These are phyloP conservation scores for Poeciliopsis infans DNA, from an alignment of 2,797 vertebrate genomes.

Conservation along the genomic window DNA sequence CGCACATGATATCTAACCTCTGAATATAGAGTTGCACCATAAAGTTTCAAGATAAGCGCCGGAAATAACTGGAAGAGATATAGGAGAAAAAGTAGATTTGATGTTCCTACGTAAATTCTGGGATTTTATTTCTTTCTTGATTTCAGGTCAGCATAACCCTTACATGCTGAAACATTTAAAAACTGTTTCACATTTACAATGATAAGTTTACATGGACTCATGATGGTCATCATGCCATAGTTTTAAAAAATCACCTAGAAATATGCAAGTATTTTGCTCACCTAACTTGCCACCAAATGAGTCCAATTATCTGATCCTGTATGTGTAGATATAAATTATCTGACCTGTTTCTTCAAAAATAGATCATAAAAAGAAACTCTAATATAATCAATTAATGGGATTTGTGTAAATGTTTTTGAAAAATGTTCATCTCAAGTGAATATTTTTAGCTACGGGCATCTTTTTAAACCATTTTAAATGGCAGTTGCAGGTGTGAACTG, in stretches of 20 bases:
- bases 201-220: neutral
- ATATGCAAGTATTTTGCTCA: neutral
- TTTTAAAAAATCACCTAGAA: neutral
- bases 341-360: neutral
- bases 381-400: neutral
- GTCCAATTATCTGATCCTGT: too few species aligned
- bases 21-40: neutral
- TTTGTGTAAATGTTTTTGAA: neutral
- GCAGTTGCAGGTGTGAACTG: neutral
- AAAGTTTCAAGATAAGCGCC: constrained; percentile 55
- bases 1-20: neutral
- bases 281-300: neutral
- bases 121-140: neutral
- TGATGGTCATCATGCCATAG: neutral
- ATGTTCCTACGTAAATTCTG: neutral
- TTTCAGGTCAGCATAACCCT: neutral
- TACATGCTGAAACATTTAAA: neutral
- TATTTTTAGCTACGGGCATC: neutral
- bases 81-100: constrained; percentile 26
- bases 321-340: neutral
- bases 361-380: neutral
- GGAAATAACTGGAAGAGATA: constrained; percentile 23
- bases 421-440: neutral
- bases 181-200: neutral
- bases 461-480: neutral